phyloP scores from a whole-genome alignment of 2,797 vertebrate genomes.

The Onychomys arenicola region DNA sequence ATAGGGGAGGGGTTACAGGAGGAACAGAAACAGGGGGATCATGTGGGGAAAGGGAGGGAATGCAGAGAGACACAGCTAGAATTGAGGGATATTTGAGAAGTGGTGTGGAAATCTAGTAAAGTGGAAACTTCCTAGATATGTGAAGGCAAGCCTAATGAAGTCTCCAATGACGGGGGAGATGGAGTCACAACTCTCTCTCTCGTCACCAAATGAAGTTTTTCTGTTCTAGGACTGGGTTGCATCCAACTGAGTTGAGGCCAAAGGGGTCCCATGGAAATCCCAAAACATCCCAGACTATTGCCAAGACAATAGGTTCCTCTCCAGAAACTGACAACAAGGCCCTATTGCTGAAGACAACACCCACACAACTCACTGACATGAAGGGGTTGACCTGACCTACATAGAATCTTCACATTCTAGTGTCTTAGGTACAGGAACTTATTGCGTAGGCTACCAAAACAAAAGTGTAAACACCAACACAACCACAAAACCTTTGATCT shows the following conservation, averaged over 20 bases:
- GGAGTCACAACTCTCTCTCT: neutral
- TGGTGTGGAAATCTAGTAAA: neutral
- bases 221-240: neutral
- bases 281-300: neutral
- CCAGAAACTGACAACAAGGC: neutral
- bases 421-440: neutral
- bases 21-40: neutral
- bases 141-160: neutral
- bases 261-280: neutral
- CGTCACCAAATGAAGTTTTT: neutral
- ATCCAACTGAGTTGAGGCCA: neutral
- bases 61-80: neutral
- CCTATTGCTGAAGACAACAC: neutral
- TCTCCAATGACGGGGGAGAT: neutral
- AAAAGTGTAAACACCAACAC: neutral
- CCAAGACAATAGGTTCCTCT: neutral
- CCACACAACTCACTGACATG: neutral
- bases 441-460: neutral
- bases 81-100: neutral
- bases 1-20: neutral
- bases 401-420: neutral
- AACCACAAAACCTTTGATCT: neutral
- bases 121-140: neutral
- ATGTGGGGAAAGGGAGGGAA: neutral
- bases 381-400: neutral